phyloP scores from a whole-genome alignment of 2,888 invertebrate genomes.

The Oscheius sp. region DNA sequence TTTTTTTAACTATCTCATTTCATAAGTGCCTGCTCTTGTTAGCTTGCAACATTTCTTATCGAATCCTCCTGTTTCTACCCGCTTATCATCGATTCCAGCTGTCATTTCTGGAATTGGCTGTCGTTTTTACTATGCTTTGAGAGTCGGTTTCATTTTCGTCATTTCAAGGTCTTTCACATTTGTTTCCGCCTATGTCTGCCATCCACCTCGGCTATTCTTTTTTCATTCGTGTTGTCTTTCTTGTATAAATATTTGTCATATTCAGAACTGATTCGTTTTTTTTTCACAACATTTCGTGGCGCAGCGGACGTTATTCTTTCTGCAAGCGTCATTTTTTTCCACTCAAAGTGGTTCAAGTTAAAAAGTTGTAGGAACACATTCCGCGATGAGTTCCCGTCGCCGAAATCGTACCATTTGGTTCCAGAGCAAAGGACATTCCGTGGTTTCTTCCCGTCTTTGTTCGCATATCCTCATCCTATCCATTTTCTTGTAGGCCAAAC shows the following conservation, averaged over 20 bases:
- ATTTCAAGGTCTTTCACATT: slow-evolving; percentile 2
- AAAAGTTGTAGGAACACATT: too few species aligned
- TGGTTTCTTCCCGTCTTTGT: background rate
- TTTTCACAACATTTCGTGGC: slow-evolving; percentile 14
- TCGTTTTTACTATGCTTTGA: background rate
- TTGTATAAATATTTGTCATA: slow-evolving; percentile 17
- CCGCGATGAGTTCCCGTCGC: background rate
- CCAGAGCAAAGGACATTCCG: background rate
- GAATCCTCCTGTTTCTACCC: background rate
- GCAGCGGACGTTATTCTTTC: background rate
- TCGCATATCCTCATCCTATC: background rate
- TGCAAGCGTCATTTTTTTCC: background rate
- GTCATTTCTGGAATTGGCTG: background rate
- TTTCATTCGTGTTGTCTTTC: background rate
- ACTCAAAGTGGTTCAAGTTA: background rate
- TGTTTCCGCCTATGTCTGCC: background rate
- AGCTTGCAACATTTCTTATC: slow-evolving; percentile 4
- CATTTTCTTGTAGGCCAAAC: background rate
- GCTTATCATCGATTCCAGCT: slow-evolving; percentile 12
- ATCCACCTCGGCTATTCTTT: background rate
- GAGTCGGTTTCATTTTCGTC: background rate
- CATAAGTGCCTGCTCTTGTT: background rate
- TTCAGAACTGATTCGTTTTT: slow-evolving; percentile 1
- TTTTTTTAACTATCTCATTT: background rate
- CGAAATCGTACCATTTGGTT: background rate